These are phyloP conservation scores for Suillia variegata DNA, from an alignment of 2,888 invertebrate species.

Conservation along the genomic window DNA sequence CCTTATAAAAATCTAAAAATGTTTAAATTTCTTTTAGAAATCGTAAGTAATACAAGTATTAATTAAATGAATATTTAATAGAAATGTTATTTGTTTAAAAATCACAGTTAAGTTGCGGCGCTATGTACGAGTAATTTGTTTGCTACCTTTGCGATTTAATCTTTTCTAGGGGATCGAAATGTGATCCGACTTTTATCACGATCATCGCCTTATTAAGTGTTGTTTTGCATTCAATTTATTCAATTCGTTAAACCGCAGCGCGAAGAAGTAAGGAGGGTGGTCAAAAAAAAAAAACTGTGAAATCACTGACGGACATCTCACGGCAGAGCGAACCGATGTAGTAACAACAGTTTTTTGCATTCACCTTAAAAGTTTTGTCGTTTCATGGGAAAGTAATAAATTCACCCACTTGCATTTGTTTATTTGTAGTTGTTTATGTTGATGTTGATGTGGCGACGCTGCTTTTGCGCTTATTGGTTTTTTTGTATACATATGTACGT, in stretches of 20 bases:
- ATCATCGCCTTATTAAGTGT: constrained; percentile 42
- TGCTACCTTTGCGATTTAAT: constrained; percentile 6
- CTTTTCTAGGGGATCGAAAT: constrained; percentile 24
- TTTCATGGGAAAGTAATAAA: constrained; percentile 20
- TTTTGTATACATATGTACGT: no score
- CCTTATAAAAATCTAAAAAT: no score
- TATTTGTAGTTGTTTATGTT: constrained; percentile 10
- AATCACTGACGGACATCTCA: not conserved
- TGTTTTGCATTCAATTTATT: constrained; percentile 44
- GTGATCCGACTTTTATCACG: constrained; percentile 39
- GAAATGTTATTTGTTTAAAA: no score
- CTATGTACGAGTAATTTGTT: no score
- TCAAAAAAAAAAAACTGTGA: no score
- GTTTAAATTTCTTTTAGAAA: no score
- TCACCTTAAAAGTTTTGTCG: not conserved
- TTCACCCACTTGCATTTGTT: constrained; percentile 6
- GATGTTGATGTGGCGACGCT: not conserved
- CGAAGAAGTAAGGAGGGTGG: not conserved
- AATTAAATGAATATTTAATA: no score
- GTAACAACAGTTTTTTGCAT: not conserved
- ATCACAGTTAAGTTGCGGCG: no score
- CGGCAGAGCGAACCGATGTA: not conserved
- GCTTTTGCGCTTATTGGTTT: not conserved
- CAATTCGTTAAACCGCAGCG: not conserved
- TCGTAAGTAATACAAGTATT: no score